phyloP scores from a whole-genome alignment of 2,888 invertebrate genomes.

The Liodrosophila aerea region DNA sequence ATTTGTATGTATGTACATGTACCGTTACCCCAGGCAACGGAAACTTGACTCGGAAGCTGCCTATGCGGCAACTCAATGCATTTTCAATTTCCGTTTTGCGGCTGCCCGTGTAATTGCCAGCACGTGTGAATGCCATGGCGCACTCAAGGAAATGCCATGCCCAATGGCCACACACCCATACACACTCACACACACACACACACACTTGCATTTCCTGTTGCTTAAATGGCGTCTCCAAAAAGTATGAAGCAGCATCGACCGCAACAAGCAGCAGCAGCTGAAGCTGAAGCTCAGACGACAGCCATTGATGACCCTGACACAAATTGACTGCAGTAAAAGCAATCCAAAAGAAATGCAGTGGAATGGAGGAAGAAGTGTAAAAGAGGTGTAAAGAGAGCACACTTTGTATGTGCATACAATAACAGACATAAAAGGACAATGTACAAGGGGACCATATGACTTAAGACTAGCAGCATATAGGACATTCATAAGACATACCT shows the following conservation, averaged over 20 bases:
- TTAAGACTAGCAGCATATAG: too few relatives aligned
- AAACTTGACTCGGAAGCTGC: constrained; percentile 52
- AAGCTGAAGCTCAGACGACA: constrained; percentile 1
- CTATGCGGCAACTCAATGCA: constrained; percentile 49
- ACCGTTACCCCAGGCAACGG: constrained; percentile 28
- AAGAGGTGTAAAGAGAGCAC: constrained; percentile 1
- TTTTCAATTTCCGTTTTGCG: constrained; percentile 57
- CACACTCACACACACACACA: constrained; percentile 1
- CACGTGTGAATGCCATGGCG: constrained; percentile 36
- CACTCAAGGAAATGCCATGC: constrained; percentile 12
- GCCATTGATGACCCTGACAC: constrained; percentile 44
- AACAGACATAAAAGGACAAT: constrained; percentile 52
- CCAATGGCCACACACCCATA: neutral
- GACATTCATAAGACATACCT: too few relatives aligned
- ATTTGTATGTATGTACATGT: neutral
- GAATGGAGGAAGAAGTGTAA: neutral
- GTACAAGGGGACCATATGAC: neutral
- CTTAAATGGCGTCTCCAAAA: constrained; percentile 20
- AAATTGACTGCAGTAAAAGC: constrained; percentile 43
- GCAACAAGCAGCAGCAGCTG: too few relatives aligned
- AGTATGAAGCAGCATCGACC: too few relatives aligned
- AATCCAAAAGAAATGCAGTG: constrained; percentile 2
- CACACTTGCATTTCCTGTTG: constrained; percentile 33
- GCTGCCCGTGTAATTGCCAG: constrained; percentile 52
- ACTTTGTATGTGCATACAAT: constrained; percentile 30